A percentile compares a stretch with the other conserved stretches of the same genome.
These are phyloP conservation scores for Alca torda DNA, from an alignment of 2,797 vertebrate genomes.

Conservation along the genomic window DNA sequence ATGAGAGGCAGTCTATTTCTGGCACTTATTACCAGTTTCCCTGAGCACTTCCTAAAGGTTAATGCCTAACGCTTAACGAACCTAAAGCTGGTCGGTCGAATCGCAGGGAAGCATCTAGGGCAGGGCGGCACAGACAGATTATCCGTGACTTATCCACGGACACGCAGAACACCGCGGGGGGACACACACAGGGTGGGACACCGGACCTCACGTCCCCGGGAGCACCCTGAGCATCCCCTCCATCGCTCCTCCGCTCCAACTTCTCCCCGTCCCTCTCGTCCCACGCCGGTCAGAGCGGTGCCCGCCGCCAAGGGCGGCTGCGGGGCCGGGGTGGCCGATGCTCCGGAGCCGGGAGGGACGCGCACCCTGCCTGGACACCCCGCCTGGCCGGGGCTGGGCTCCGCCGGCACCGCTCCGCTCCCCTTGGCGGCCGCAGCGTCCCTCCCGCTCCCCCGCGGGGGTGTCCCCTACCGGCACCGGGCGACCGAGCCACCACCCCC, in stretches of 20 bases:
- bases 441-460: neutral
- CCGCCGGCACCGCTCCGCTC: neutral
- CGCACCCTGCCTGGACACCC: neutral
- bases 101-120: neutral
- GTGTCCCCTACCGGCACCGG: neutral
- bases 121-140: neutral
- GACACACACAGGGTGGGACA: neutral
- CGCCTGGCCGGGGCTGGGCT: neutral
- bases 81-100: neutral
- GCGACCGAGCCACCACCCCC: neutral
- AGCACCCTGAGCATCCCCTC: neutral
- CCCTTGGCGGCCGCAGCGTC: neutral
- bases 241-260: neutral
- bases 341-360: neutral
- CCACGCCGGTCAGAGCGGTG: rapidly evolving
- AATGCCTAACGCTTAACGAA: neutral
- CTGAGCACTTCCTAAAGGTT: neutral
- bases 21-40: neutral
- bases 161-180: neutral
- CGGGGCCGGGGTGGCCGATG: no score
- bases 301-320: neutral
- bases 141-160: neutral
- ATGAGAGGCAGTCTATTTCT: neutral
- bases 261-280: neutral
- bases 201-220: neutral